Evolutionary conservation across 1,140 invertebrate genomes (phyloP).

Genomic region (Dermatophagoides farinae): DNA sequence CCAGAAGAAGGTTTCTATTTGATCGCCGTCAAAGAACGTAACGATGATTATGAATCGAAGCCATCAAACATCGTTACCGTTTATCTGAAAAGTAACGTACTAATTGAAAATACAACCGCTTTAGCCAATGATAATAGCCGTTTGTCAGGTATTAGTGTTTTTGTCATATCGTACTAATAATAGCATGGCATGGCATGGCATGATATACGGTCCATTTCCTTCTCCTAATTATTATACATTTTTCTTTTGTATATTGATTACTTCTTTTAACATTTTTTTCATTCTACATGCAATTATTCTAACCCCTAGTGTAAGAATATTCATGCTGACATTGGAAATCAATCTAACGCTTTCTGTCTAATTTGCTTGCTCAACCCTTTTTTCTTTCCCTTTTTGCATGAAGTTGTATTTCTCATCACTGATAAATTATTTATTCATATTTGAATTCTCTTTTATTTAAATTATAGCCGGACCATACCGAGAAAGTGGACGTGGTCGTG

Average conservation of each 20-base stretch:
- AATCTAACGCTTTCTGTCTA: too few relatives aligned
- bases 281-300: too few relatives aligned
- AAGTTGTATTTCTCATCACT: neutral
- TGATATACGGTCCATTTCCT: neutral
- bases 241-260: neutral
- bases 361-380: too few relatives aligned
- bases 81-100: conserved; percentile 11
- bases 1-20: conserved; percentile 6
- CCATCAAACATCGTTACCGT: conserved; percentile 4
- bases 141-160: conserved; percentile 1
- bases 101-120: conserved; percentile 6
- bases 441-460: neutral
- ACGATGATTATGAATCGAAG: neutral
- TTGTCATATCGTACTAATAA: neutral
- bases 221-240: neutral
- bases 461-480: neutral
- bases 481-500: neutral
- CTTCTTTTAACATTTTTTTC: neutral
- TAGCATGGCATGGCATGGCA: neutral
- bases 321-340: too few relatives aligned
- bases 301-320: too few relatives aligned
- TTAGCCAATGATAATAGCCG: conserved; percentile 9
- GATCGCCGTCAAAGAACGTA: neutral
- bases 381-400: neutral
- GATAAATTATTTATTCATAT: neutral